phyloP scores from a whole-genome alignment of 2,113 vertebrate genomes.

The Tragelaphus imberbis region DNA sequence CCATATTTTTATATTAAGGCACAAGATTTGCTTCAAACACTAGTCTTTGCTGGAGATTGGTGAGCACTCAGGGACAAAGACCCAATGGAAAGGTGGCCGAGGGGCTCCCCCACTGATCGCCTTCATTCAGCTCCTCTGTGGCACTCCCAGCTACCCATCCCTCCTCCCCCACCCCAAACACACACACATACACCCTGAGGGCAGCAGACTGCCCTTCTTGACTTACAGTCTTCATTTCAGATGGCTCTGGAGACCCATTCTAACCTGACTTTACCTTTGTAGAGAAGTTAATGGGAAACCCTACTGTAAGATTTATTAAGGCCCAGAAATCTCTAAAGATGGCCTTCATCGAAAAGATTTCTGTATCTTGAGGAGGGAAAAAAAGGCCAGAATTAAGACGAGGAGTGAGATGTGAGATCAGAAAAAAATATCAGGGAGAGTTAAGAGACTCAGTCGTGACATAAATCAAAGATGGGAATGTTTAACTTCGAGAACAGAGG shows the following conservation, averaged over 20 bases:
- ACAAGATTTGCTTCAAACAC: not conserved
- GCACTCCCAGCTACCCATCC: not conserved
- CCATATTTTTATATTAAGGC: not conserved
- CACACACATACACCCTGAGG: not conserved
- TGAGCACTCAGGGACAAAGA: not conserved
- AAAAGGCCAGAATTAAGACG: not conserved
- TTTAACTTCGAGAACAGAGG: not conserved
- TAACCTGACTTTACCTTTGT: not conserved
- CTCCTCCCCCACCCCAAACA: rapidly evolving
- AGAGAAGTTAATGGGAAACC: not conserved
- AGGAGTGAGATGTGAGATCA: not conserved
- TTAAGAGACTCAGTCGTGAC: not conserved
- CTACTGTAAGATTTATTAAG: not conserved
- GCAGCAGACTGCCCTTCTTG: not conserved
- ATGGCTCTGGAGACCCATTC: not conserved
- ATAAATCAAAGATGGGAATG: not conserved
- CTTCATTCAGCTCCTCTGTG: not conserved
- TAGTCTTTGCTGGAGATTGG: not conserved
- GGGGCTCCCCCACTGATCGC: not conserved
- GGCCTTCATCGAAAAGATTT: constrained; percentile 1
- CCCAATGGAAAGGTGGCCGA: not conserved
- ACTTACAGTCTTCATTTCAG: not conserved
- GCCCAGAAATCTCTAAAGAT: not conserved
- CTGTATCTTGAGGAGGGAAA: not conserved
- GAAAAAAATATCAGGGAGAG: not conserved